Percentiles rank a stretch among this genome's conserved stretches.
Evolutionary conservation across 2,797 vertebrate genomes (phyloP).

Genomic region (Sciurus vulgaris): DNA sequence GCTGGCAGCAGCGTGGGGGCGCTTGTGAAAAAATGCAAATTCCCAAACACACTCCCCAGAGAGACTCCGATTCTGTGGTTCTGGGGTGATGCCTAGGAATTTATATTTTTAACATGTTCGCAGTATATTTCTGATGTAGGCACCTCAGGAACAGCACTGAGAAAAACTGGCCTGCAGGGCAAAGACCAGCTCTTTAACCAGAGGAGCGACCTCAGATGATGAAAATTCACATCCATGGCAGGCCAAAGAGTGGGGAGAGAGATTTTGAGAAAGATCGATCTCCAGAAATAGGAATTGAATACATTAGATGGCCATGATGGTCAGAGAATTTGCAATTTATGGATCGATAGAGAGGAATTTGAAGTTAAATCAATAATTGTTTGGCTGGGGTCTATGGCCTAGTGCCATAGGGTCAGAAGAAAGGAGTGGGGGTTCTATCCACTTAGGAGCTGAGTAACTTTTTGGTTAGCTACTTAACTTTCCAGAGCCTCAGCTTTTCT

Average conservation of each 20-base stretch:
- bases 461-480: background rate
- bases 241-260: background rate
- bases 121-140: background rate
- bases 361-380: background rate
- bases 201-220: background rate
- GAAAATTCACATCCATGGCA: background rate
- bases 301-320: background rate
- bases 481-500: background rate
- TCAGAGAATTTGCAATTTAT: background rate
- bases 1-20: background rate
- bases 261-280: background rate
- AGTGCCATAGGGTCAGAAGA: background rate
- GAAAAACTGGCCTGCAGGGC: background rate
- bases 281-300: background rate
- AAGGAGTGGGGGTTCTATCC: background rate
- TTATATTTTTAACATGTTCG: background rate
- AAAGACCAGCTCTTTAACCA: background rate
- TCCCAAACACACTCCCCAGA: background rate
- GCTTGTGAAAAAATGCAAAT: slow-evolving; percentile 9
- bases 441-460: background rate
- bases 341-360: background rate
- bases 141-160: background rate
- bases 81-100: background rate
- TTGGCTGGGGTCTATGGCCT: background rate
- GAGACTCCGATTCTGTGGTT: background rate